These are phyloP conservation scores for Bombus confusus DNA, from an alignment of 1,140 invertebrate genomes.

Conservation along the genomic window DNA sequence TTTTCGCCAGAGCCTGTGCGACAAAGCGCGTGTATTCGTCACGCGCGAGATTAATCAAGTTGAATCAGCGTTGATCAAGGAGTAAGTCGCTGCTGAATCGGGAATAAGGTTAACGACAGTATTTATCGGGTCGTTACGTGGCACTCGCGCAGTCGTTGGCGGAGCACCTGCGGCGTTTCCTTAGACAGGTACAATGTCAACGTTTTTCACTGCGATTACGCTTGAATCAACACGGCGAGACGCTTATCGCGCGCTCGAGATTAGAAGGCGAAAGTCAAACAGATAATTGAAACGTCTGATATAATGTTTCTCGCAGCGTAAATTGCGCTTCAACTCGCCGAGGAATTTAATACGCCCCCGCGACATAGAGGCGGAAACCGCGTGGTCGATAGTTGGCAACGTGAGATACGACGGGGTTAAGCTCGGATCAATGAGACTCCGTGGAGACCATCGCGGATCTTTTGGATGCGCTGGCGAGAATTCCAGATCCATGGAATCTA, in stretches of 20 bases:
- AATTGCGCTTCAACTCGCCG: background rate
- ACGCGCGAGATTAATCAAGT: background rate
- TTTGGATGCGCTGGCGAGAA: background rate
- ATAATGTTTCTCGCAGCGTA: background rate
- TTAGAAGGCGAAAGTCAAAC: conserved; percentile 21
- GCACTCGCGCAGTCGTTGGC: background rate
- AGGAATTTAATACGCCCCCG: background rate
- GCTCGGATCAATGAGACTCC: background rate
- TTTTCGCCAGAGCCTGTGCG: background rate
- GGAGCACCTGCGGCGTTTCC: background rate
- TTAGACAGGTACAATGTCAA: conserved; percentile 12
- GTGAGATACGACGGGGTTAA: background rate
- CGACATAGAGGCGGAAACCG: background rate
- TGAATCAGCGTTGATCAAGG: conserved; percentile 11
- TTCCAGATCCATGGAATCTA: background rate
- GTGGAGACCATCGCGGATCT: background rate
- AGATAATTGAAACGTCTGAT: conserved; percentile 3
- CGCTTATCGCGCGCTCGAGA: conserved; percentile 6
- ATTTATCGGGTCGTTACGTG: conserved; percentile 23
- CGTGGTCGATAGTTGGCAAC: background rate
- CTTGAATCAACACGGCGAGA: background rate
- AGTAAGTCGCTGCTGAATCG: background rate
- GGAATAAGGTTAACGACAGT: conserved; percentile 29
- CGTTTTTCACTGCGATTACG: background rate
- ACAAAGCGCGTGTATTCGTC: background rate